Evolutionary conservation across 1,140 invertebrate genomes (phyloP).

Genomic region (Drosophila azteca): DNA sequence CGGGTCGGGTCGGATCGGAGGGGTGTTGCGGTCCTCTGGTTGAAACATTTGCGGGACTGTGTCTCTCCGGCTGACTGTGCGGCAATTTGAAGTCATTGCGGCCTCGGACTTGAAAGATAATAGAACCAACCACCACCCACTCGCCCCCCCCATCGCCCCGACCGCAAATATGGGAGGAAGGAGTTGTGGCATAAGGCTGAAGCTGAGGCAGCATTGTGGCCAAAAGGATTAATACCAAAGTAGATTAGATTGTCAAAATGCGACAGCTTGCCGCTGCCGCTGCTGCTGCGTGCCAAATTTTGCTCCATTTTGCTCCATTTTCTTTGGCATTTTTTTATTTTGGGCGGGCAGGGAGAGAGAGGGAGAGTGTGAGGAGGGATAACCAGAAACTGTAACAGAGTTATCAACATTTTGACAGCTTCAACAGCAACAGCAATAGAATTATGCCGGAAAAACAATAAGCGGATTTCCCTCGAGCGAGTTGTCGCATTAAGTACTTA

Average conservation of each 20-base stretch:
- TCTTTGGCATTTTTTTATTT: constrained; percentile 10
- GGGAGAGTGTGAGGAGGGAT: neutral
- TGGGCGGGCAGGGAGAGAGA: neutral
- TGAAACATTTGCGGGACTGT: constrained; percentile 47
- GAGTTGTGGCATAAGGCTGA: constrained; percentile 1
- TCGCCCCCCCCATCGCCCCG: neutral
- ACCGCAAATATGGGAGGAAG: constrained; percentile 57
- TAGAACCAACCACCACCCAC: constrained; percentile 39
- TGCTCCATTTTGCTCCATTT: constrained; percentile 1
- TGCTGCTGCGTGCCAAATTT: constrained; percentile 25
- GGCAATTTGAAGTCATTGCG: constrained; percentile 59
- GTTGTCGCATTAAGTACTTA: constrained; percentile 40
- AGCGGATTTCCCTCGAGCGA: constrained; percentile 33
- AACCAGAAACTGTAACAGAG: constrained; percentile 49
- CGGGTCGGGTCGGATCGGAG: no score
- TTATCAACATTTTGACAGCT: constrained; percentile 58
- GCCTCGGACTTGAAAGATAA: constrained; percentile 64
- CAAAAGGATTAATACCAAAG: constrained; percentile 73
- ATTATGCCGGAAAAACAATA: constrained; percentile 41
- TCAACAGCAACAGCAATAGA: constrained; percentile 43
- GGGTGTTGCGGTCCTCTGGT: constrained; percentile 31
- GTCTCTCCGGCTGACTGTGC: no score
- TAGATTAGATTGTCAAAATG: constrained; percentile 74
- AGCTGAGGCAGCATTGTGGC: constrained; percentile 36
- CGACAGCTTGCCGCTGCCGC: constrained; percentile 54